These are phyloP conservation scores for Himalopsyche phryganea DNA, from an alignment of 1,140 invertebrate genomes.

Conservation along the genomic window DNA sequence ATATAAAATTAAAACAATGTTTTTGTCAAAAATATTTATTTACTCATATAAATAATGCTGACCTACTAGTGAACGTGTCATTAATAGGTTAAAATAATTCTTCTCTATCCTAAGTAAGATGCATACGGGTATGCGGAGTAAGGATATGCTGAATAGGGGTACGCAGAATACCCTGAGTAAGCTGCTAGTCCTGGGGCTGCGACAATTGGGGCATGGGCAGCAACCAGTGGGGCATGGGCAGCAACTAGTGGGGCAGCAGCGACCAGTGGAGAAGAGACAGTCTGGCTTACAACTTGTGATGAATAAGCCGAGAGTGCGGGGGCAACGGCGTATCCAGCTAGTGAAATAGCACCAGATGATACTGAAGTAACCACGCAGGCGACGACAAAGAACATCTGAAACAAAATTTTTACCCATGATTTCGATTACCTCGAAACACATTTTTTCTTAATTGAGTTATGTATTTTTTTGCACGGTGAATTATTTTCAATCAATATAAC, in stretches of 20 bases:
- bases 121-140: neutral
- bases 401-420: no score
- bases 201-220: constrained; percentile 34
- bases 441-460: no score
- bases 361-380: constrained; percentile 48
- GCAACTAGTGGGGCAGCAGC: constrained; percentile 34
- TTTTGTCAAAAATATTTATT: no score
- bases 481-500: no score
- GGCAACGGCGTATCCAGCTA: constrained; percentile 53
- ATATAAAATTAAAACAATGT: no score
- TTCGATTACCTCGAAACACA: no score
- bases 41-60: no score
- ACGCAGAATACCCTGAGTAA: no score
- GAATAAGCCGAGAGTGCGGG: constrained; percentile 61
- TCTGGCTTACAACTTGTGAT: constrained; percentile 61
- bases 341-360: constrained; percentile 42
- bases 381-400: constrained; percentile 43
- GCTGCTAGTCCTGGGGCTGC: no score
- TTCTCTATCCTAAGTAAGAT: constrained; percentile 14
- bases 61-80: no score
- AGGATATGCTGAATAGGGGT: constrained; percentile 25
- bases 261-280: constrained; percentile 54
- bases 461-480: no score
- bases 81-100: no score
- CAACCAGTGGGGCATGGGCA: constrained; percentile 8